A percentile compares a stretch with the other conserved stretches of the same genome.
Evolutionary conservation across 1,140 invertebrate species (phyloP).

Genomic region (Megalonaias nervosa): DNA sequence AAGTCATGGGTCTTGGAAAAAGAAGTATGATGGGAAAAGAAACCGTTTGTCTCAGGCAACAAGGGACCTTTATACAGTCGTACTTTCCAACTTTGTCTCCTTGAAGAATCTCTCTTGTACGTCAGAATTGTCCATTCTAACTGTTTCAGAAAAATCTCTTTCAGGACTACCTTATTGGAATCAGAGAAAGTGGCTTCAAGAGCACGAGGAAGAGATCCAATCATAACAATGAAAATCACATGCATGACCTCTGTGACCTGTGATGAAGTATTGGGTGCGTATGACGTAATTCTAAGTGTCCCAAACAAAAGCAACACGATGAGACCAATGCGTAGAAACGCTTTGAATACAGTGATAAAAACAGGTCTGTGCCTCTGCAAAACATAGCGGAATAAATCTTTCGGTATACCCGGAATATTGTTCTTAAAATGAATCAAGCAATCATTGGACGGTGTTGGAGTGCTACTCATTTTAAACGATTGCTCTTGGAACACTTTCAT

Average conservation of each 20-base stretch:
- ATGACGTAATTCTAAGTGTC: slow-evolving; percentile 14
- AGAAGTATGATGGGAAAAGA: too few relatives aligned
- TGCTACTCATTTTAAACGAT: not conserved
- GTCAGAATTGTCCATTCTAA: too few relatives aligned
- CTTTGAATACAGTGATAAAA: slow-evolving; percentile 11
- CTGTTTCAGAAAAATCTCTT: not conserved
- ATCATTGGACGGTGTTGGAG: not conserved
- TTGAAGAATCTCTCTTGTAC: too few relatives aligned
- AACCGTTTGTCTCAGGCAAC: too few relatives aligned
- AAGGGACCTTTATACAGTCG: too few relatives aligned
- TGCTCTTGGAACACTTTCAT: slow-evolving; percentile 2
- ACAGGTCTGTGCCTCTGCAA: slow-evolving; percentile 17
- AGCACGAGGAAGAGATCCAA: slow-evolving; percentile 16
- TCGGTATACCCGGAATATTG: slow-evolving; percentile 5
- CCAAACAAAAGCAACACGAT: slow-evolving; percentile 11
- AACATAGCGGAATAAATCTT: slow-evolving; percentile 12
- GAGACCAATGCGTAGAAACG: slow-evolving; percentile 7
- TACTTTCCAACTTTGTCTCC: too few relatives aligned
- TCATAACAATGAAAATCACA: slow-evolving; percentile 26
- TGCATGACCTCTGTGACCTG: slow-evolving; percentile 31
- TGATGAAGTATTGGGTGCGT: not conserved
- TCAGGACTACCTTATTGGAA: not conserved
- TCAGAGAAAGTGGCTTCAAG: slow-evolving; percentile 5
- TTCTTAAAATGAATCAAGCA: not conserved
- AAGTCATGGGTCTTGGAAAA: too few relatives aligned